Evolutionary conservation across 1,140 invertebrate species (phyloP).

Genomic region (Oscheius sp.): DNA sequence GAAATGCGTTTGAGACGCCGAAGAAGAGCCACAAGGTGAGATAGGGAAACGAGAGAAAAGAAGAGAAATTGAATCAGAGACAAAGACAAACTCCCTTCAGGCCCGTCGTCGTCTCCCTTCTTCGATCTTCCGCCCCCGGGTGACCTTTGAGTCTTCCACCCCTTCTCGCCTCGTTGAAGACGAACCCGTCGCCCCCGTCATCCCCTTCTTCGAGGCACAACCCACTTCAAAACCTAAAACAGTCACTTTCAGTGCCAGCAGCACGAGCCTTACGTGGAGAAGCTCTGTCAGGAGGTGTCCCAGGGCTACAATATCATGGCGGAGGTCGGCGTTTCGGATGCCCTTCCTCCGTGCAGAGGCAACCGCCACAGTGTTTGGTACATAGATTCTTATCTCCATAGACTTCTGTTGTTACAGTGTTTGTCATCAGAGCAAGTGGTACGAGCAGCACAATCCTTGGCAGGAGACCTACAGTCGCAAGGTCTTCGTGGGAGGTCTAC

Average conservation of each 20-base stretch:
- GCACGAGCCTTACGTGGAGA: neutral
- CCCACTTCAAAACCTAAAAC: no score
- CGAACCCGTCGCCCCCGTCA: no score
- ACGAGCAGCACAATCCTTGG: neutral
- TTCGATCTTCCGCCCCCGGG: neutral
- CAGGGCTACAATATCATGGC: neutral
- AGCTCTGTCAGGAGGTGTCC: neutral
- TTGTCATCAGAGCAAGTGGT: no score
- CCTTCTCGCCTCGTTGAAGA: no score
- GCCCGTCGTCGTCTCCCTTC: neutral
- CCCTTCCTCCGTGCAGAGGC: neutral
- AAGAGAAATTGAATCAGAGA: no score
- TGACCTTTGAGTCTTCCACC: neutral
- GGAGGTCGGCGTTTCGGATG: neutral
- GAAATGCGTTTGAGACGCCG: no score
- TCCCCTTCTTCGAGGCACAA: no score
- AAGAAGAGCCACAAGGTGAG: no score
- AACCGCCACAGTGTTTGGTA: neutral
- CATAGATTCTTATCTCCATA: no score
- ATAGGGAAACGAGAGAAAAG: no score
- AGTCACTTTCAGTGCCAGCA: neutral
- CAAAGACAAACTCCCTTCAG: neutral
- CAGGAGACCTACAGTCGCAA: neutral
- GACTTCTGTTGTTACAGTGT: no score
- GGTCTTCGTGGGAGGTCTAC: slow-evolving; percentile 3